These are phyloP conservation scores for Calliopsis andreniformis DNA, from an alignment of 1,140 invertebrate genomes.

Conservation along the genomic window DNA sequence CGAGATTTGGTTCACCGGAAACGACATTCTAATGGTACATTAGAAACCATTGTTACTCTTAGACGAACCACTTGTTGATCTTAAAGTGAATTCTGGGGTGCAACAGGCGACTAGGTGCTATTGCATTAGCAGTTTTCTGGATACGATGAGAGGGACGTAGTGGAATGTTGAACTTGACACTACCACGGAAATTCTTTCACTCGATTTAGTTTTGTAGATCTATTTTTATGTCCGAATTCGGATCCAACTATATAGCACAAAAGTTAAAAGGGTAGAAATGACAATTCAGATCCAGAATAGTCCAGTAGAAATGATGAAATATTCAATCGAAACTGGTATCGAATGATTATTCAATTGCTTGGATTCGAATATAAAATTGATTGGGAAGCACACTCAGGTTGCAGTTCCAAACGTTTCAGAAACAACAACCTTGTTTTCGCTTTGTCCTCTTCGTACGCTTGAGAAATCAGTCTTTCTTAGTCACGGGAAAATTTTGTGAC, in stretches of 20 bases:
- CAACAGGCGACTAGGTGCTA: slow-evolving; percentile 55
- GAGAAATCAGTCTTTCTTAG: not conserved
- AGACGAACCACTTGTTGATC: slow-evolving; percentile 72
- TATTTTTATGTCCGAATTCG: not conserved
- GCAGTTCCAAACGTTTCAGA: not conserved
- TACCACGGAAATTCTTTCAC: not conserved
- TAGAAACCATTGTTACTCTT: slow-evolving; percentile 66
- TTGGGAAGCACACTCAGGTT: too few species aligned
- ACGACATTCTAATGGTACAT: slow-evolving; percentile 46
- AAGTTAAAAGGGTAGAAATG: too few species aligned
- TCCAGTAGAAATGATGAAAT: too few species aligned
- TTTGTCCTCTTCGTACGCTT: not conserved
- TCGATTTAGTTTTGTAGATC: not conserved
- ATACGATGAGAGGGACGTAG: slow-evolving; percentile 4
- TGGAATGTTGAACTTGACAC: slow-evolving; percentile 48
- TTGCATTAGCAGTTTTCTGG: slow-evolving; percentile 61
- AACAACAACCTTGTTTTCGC: not conserved
- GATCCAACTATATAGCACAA: too few species aligned
- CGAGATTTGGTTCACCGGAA: slow-evolving; percentile 23
- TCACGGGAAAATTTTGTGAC: slow-evolving; percentile 19
- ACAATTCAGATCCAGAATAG: too few species aligned
- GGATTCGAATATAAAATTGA: too few species aligned
- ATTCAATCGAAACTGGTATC: too few species aligned
- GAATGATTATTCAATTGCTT: too few species aligned
- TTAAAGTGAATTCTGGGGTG: slow-evolving; percentile 55